Evolutionary conservation across 2,797 vertebrate genomes (phyloP).

Genomic region (Eulemur mongoz): DNA sequence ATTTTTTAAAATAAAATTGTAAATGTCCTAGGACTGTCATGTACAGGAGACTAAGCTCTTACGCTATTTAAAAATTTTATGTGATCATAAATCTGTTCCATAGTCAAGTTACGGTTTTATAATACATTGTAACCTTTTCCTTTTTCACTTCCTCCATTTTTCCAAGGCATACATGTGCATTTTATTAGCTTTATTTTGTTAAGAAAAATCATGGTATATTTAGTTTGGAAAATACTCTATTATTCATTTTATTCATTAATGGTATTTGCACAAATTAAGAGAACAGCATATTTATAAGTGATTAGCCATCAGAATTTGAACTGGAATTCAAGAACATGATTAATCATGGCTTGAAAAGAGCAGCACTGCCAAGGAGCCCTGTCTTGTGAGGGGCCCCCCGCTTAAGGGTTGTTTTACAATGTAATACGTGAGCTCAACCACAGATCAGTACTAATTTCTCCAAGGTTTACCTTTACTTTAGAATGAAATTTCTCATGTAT

Average conservation of each 20-base stretch:
- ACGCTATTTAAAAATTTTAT: slow-evolving; percentile 70
- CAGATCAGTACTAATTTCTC: background rate
- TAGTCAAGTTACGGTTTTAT: slow-evolving; percentile 67
- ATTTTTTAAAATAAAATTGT: slow-evolving; percentile 71
- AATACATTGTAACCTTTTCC: slow-evolving; percentile 66
- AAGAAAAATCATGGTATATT: slow-evolving; percentile 6
- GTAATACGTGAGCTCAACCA: background rate
- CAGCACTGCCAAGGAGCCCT: background rate
- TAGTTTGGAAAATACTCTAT: background rate
- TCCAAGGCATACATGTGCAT: background rate
- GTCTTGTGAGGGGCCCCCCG: background rate
- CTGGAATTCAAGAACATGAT: background rate
- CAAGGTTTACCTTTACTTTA: background rate
- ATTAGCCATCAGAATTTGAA: background rate
- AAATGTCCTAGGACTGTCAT: slow-evolving; percentile 63
- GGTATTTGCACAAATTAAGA: background rate
- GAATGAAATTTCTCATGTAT: background rate
- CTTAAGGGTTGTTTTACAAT: background rate
- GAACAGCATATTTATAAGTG: background rate
- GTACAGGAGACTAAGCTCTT: slow-evolving; percentile 56
- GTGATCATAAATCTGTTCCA: slow-evolving; percentile 72
- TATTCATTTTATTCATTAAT: background rate
- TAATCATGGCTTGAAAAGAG: background rate
- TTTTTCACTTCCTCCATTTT: slow-evolving; percentile 43
- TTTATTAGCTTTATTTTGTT: slow-evolving; percentile 37